A percentile compares a stretch with the other conserved stretches of the same genome.
phyloP scores from a whole-genome alignment of 1,140 invertebrate genomes.

The Zaprionus nigranus region DNA sequence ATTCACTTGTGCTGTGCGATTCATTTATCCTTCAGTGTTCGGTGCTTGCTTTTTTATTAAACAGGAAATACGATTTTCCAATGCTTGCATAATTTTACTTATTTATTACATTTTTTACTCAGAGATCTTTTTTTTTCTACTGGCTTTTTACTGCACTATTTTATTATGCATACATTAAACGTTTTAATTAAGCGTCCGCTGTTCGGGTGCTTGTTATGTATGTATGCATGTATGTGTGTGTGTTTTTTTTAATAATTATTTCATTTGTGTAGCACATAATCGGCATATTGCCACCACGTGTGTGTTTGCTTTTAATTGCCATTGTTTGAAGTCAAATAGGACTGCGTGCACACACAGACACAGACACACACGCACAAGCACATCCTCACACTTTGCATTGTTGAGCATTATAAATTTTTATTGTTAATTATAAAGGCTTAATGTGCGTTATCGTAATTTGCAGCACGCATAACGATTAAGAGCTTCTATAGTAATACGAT shows the following conservation, averaged over 20 bases:
- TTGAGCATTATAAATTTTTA: constrained; percentile 38
- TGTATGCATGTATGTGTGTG: not conserved
- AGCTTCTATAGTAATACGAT: constrained; percentile 12
- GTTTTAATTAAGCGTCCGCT: constrained; percentile 38
- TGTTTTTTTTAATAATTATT: constrained; percentile 45
- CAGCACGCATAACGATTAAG: constrained; percentile 38
- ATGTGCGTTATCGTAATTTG: constrained; percentile 20
- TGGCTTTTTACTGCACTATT: constrained; percentile 1
- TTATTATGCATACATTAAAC: constrained; percentile 24
- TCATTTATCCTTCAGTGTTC: not conserved
- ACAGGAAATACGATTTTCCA: constrained; percentile 7
- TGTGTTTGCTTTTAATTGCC: constrained; percentile 68
- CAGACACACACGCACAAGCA: constrained; percentile 8
- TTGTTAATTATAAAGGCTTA: constrained; percentile 49
- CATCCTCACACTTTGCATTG: not conserved
- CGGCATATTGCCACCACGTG: constrained; percentile 7
- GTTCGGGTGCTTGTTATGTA: not conserved
- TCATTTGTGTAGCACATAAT: constrained; percentile 31
- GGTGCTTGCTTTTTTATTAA: constrained; percentile 8
- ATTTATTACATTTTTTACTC: constrained; percentile 45
- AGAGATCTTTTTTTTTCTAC: constrained; percentile 23
- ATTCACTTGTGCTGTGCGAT: not conserved
- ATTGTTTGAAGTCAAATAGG: constrained; percentile 42
- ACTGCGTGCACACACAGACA: constrained; percentile 36
- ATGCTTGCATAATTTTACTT: constrained; percentile 43